Evolutionary conservation across 2,888 invertebrate species (phyloP).

Genomic region (Dascillus cervinus): DNA sequence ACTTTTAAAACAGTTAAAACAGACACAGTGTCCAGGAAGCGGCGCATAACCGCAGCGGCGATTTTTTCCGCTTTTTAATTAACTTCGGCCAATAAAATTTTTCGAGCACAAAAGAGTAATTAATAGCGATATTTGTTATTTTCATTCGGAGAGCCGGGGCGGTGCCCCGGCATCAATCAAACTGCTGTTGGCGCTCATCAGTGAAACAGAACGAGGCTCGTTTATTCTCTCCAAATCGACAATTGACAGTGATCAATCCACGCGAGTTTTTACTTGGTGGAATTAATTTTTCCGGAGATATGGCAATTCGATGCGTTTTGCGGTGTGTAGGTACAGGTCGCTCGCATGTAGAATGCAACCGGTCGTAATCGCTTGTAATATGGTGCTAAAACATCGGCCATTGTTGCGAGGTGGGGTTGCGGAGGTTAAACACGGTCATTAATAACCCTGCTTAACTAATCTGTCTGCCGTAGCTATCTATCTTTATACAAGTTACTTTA

Average conservation of each 20-base stretch:
- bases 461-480: conserved; percentile 50
- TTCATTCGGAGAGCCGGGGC: conserved; percentile 21
- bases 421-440: conserved; percentile 56
- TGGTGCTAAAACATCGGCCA: conserved; percentile 43
- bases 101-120: conserved; percentile 19
- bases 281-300: conserved; percentile 1
- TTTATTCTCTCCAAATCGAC: conserved; percentile 15
- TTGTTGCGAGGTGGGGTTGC: conserved; percentile 45
- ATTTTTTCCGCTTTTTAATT: too few relatives aligned
- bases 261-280: too few relatives aligned
- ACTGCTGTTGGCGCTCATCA: conserved; percentile 38
- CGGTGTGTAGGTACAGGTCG: background rate
- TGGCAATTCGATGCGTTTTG: too few relatives aligned
- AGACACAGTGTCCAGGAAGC: too few relatives aligned
- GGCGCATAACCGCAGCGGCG: too few relatives aligned
- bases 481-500: conserved; percentile 46
- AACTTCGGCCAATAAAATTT: too few relatives aligned
- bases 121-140: conserved; percentile 30
- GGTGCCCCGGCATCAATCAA: conserved; percentile 38
- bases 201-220: conserved; percentile 6
- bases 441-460: conserved; percentile 57
- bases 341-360: conserved; percentile 5
- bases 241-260: conserved; percentile 33
- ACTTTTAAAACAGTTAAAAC: too few relatives aligned
- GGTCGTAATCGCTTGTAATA: conserved; percentile 40